Base-by-base conservation (phyloP, 2,113 vertebrate genomes). In the Colius striatus region DNA sequence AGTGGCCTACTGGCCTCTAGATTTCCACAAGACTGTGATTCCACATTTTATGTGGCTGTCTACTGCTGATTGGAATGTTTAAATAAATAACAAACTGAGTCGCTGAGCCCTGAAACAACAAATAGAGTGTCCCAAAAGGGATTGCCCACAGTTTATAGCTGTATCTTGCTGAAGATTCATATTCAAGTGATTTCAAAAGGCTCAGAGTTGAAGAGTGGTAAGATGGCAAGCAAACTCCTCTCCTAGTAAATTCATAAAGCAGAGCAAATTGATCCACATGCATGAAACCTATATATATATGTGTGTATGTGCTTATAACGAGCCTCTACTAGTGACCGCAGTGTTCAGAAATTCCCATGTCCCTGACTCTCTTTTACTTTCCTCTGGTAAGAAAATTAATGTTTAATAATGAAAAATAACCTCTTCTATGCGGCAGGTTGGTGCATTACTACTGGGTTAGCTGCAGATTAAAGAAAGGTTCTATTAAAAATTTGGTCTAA, bases 1-100 rank as follows among this genome's bases (percentile, higher is more conserved):
- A 58, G 73, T 75, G 68, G 76, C 86, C 93, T 92, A 67, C 61
- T 95, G 90, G 83, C 83, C 86, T 94, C 61, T 72, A 94, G 77
- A 93, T 68, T 92, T 81, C 87, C 66, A 60, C 41, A 90, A 75
- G 88, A 84, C 89, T 95, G 77, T 45, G 62, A 95, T 84, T 90
- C 70, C 58, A 76, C 73, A 78, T 93, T 97, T 96, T 92, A 90
- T 96, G 93, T 93, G 94, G 92, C 79, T 96, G 65, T 96, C 61
- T 96, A 92, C 76, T 93, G 76, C 51, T 86, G 80, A 96, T 90
- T 54, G 92, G 90, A 96, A 96, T 96, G 96, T 68, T 92, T 95
- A 95, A 94, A 94, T 84, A 96, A 95, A 93, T 68, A 96, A 41
- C 16, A 90, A 93, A 92, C 58, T 78, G 61, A 94, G 65, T 84